Conservation (phyloP, 2,888 invertebrate species). For the Cryptops parisi region DNA sequence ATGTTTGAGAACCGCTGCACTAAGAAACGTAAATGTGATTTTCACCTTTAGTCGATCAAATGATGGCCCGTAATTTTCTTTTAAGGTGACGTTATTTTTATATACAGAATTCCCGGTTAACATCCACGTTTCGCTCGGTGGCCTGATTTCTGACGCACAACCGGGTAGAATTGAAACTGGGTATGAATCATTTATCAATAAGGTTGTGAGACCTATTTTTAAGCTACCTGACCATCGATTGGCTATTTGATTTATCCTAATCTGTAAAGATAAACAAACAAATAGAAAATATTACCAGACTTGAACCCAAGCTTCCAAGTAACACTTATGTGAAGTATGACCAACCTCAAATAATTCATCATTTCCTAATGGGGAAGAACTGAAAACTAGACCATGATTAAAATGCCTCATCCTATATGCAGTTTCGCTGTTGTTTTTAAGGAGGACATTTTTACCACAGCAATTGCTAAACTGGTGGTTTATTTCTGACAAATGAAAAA, state of each 20-base stretch:
- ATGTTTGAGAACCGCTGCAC: too few species aligned
- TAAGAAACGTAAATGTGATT: too few species aligned
- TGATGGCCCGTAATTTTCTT: slow-evolving; percentile 52
- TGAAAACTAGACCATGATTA: slow-evolving; percentile 50
- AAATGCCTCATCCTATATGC: slow-evolving; percentile 46
- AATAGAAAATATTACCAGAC: neutral
- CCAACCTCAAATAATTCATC: slow-evolving; percentile 65
- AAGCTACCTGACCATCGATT: slow-evolving; percentile 56
- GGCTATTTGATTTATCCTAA: slow-evolving; percentile 45
- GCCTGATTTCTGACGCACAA: slow-evolving; percentile 8
- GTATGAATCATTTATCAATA: slow-evolving; percentile 44
- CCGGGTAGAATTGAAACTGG: slow-evolving; percentile 39
- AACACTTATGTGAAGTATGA: neutral
- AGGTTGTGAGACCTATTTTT: slow-evolving; percentile 55
- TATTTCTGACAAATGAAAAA: slow-evolving; percentile 17
- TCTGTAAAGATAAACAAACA: too few species aligned
- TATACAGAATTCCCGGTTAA: slow-evolving; percentile 50
- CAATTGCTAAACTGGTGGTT: slow-evolving; percentile 35
- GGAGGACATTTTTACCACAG: slow-evolving; percentile 50
- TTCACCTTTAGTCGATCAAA: slow-evolving; percentile 59
- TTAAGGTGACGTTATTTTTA: slow-evolving; percentile 48
- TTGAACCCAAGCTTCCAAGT: neutral
- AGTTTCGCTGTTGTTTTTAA: slow-evolving; percentile 50
- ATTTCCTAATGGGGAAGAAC: slow-evolving; percentile 51
- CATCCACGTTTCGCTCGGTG: slow-evolving; percentile 49